These are phyloP conservation scores for Ectemnius cavifrons DNA, from an alignment of 2,888 invertebrate genomes.

Conservation along the genomic window DNA sequence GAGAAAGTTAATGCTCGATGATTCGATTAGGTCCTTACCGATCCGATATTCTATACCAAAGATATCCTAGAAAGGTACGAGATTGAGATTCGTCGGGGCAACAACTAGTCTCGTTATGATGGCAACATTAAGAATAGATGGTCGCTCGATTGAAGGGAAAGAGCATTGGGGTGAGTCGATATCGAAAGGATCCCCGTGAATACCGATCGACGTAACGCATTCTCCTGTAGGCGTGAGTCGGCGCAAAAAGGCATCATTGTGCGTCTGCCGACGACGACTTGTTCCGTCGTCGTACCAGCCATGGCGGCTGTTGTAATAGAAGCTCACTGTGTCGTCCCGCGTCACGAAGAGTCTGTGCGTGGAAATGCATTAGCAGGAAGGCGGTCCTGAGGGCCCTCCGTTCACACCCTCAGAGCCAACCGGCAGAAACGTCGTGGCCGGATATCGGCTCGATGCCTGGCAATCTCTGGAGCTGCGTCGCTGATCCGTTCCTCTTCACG, in stretches of 20 bases:
- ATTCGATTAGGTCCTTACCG: too few species aligned
- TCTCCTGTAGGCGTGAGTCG: neutral
- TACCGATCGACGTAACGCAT: conserved; percentile 43
- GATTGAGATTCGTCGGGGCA: too few species aligned
- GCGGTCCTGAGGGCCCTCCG: neutral
- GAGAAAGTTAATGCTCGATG: too few species aligned
- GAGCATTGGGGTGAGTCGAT: conserved; percentile 18
- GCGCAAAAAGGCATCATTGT: conserved; percentile 71
- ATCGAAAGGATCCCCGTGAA: conserved; percentile 25
- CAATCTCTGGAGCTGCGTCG: conserved; percentile 83
- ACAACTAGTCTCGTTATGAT: too few species aligned
- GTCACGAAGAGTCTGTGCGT: conserved; percentile 24
- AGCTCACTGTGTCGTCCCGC: conserved; percentile 30
- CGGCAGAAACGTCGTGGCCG: conserved; percentile 85
- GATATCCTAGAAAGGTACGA: too few species aligned
- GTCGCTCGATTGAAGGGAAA: conserved; percentile 37
- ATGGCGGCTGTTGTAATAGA: conserved; percentile 21
- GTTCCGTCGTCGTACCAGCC: conserved; percentile 9
- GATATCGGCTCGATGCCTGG: conserved; percentile 87
- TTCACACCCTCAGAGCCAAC: conserved; percentile 81
- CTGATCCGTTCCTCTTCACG: conserved; percentile 80
- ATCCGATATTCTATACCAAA: too few species aligned
- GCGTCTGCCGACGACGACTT: conserved; percentile 64
- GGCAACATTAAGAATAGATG: conserved; percentile 19
- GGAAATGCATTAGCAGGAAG: too few species aligned